Base-by-base conservation (phyloP, 2,113 vertebrate genomes). In the Dolichallabes microphthalmus region DNA sequence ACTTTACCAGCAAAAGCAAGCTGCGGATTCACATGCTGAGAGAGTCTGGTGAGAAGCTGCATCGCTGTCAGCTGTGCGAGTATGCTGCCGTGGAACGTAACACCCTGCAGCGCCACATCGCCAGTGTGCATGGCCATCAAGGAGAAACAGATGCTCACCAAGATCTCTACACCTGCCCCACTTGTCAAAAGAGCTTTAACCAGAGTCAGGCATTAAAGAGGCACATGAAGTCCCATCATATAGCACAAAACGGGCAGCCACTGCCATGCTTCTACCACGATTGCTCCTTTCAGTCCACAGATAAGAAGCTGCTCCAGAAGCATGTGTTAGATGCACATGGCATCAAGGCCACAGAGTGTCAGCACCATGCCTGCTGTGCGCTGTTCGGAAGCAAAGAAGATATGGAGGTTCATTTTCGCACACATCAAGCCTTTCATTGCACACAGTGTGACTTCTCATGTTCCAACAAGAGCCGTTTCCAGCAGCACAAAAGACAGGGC, bases 1-100 rank as follows among this genome's bases (percentile, higher is more conserved):
- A 94, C 94, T 99, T 99, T 92, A 98, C 97, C 91, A 99, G 97
- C 90, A 97, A 97, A 87, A 99, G 97, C 94, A 99, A 99, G 88
- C 94, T 99, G 60, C 96, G 96, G 76, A 93, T 98, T 50, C 98
- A 99, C 71, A 92, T 96, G 89, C 94, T 98, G 84, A 94, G 97
- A 0, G 98, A 99, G 89, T 94, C 93, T 0, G 97, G 98, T 0
- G 91, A 97, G 87, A 99, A 98, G 88, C 69, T 93, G 22, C 97
- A 99, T 86, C 94, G 0, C 53, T 99, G 98, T 89, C 96, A 96
- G 0, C 90, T 97, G 79, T 99, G 98, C 39, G 94, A 95, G 66
- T 99, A 98, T 83, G 94, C 96, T 7, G 96, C 98, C 0, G 98
- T 99, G 82, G 98, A 99, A 91, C 95, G 93, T 52, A 98, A 97